Conservation (phyloP, 2,797 vertebrate species). For the Falco biarmicus region DNA sequence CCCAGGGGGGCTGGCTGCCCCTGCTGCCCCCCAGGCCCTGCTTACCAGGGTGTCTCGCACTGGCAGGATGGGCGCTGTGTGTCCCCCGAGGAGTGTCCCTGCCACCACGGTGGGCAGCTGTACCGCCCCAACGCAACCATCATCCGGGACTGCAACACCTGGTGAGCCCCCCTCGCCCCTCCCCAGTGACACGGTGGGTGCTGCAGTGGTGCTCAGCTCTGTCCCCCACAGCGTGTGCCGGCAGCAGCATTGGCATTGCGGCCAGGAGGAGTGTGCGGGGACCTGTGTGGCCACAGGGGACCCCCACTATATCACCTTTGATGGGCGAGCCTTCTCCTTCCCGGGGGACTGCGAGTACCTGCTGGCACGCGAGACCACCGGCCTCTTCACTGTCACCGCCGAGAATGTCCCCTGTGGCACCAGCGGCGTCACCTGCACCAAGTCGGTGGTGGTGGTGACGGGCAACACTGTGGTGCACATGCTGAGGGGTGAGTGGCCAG, state of each 20-base stretch:
- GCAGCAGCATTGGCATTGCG: constrained; percentile 85
- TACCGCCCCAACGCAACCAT: constrained; percentile 89
- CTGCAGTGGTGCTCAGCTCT: not conserved
- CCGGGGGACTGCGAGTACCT: constrained; percentile 92
- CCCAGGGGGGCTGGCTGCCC: not conserved
- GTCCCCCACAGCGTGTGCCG: constrained; percentile 80
- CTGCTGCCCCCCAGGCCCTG: too few species aligned
- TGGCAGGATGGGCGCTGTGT: constrained; percentile 84
- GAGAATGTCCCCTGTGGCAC: constrained; percentile 92
- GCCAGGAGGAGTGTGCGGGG: constrained; percentile 77
- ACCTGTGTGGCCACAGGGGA: constrained; percentile 90
- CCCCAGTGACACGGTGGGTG: fast-evolving
- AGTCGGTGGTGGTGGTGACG: constrained; percentile 85
- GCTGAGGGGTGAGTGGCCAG: constrained; percentile 81
- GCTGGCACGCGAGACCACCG: constrained; percentile 79
- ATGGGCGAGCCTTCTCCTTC: constrained; percentile 88
- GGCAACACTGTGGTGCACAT: constrained; percentile 86
- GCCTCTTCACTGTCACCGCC: constrained; percentile 83
- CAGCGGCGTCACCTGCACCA: constrained; percentile 89
- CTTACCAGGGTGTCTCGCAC: too few species aligned
- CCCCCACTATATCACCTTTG: constrained; percentile 92
- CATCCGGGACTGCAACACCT: constrained; percentile 89
- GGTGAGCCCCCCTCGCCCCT: constrained; percentile 73
- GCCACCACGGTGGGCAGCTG: constrained; percentile 85
- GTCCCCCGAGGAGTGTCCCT: constrained; percentile 85